Base-by-base conservation (phyloP, 2,113 vertebrate species). In the Amphiprion percula region DNA sequence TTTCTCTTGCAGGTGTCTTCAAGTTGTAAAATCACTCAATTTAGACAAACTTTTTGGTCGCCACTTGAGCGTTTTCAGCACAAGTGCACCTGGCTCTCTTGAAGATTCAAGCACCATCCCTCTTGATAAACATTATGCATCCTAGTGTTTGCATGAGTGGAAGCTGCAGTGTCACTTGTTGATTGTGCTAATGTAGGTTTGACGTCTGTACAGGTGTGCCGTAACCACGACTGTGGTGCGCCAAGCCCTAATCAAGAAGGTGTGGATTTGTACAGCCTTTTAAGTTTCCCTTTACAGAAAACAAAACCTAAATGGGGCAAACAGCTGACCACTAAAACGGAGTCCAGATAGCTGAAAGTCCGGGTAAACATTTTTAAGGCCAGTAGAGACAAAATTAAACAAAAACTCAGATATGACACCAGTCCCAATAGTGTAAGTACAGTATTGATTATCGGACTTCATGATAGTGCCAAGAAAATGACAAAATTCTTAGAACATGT, bases 81-180 rank as follows among this genome's bases (percentile, higher is more conserved):
- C 58, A 65, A 71, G 71, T 75, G 60, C 71, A 75, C 55, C 64
- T 77, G 66, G 78, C 77, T 50, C 76, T 46, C 55, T 65, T 73
- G 64, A 69, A 24, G 47, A 66, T 16, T 76, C 68, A 21, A 84
- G 70, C 81, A 88, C 88, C 92, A 88, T 77, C 94, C 93, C 93
- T 86, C 91, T 94, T 88, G 77, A 90, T 90, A 91, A 95, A 95
- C 87, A 94, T 12, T 50, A 61, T 77, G 79, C 74, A 79, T 79
- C 54, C 58, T 54, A 26, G 73, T 83, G 53, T 68, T 60, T 76
- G 41, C 79, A 37, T 82, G 79, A 87, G 74, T 59, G 26, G 8
- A 49, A 3, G 4, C 24, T 67, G 66, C 47, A 64, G 84, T 80
- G 89, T 87, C 91, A 90, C 86, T 84, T 84, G 80, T 83, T 91